These are phyloP conservation scores for Eilema caniola DNA, from an alignment of 2,888 invertebrate species.

Conservation along the genomic window DNA sequence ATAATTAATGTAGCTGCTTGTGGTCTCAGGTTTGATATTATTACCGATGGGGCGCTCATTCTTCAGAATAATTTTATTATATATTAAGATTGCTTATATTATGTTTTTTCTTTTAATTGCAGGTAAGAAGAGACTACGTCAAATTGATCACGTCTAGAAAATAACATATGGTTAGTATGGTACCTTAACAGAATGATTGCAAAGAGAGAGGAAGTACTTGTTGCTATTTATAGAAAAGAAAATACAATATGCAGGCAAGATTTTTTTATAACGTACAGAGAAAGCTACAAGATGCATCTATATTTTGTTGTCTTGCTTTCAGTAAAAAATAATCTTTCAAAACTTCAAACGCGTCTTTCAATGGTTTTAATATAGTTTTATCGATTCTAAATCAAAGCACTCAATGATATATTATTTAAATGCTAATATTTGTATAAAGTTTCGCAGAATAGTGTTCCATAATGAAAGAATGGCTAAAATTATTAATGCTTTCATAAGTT, in stretches of 20 bases:
- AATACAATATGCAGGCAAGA: too few species aligned
- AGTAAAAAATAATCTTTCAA: neutral
- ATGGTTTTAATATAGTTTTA: neutral
- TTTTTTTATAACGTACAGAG: neutral
- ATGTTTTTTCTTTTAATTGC: neutral
- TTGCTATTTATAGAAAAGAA: too few species aligned
- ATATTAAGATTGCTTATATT: too few species aligned
- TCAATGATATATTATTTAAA: neutral
- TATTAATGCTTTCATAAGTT: too few species aligned
- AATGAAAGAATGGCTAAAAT: neutral
- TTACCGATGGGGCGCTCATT: too few species aligned
- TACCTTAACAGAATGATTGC: too few species aligned
- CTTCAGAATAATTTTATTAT: neutral
- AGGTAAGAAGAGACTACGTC: neutral
- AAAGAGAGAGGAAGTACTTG: too few species aligned
- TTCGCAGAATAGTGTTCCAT: neutral
- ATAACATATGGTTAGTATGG: neutral
- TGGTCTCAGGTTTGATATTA: neutral
- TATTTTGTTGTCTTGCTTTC: neutral
- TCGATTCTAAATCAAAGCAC: neutral
- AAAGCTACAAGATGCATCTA: neutral
- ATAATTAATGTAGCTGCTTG: neutral
- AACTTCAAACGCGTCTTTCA: conserved; percentile 1
- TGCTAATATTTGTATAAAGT: neutral
- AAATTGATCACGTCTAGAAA: neutral